These are phyloP conservation scores for Ptilonorhynchus violaceus DNA, from an alignment of 2,113 vertebrate genomes.

Conservation along the genomic window DNA sequence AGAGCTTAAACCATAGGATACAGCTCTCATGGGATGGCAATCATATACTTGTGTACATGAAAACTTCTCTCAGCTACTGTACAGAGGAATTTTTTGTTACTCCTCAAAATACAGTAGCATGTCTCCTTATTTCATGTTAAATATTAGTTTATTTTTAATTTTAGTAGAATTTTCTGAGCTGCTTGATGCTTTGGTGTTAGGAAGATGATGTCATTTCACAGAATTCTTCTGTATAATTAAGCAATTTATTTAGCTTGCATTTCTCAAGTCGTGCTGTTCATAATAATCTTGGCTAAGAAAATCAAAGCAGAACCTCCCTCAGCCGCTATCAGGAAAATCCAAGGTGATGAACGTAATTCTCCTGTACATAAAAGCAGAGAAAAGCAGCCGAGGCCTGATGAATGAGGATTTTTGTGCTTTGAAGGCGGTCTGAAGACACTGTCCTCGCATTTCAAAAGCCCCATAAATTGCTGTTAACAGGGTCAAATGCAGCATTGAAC, in stretches of 20 bases:
- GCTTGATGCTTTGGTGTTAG: neutral
- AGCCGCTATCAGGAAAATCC: neutral
- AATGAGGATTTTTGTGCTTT: conserved; percentile 10
- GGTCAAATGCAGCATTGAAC: neutral
- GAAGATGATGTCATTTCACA: neutral
- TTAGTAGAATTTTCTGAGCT: neutral
- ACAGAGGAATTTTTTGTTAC: neutral
- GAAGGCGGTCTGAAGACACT: neutral
- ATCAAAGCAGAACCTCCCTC: neutral
- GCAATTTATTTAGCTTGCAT: neutral
- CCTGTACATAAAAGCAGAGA: neutral
- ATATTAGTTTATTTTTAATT: neutral
- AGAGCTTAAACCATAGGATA: neutral
- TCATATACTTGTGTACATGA: neutral
- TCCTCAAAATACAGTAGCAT: neutral
- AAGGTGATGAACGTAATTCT: conserved; percentile 24
- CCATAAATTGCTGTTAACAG: neutral
- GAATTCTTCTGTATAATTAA: neutral
- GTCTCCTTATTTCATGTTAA: neutral
- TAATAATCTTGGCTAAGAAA: neutral
- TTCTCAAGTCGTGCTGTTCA: neutral
- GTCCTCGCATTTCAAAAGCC: conserved; percentile 1
- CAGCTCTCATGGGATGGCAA: neutral
- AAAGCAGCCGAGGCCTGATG: neutral
- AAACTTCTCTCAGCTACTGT: neutral